A percentile compares a stretch with the other conserved stretches of the same genome.
Evolutionary conservation across 2,888 invertebrate species (phyloP).

Genomic region (Drosophila meridiana): DNA sequence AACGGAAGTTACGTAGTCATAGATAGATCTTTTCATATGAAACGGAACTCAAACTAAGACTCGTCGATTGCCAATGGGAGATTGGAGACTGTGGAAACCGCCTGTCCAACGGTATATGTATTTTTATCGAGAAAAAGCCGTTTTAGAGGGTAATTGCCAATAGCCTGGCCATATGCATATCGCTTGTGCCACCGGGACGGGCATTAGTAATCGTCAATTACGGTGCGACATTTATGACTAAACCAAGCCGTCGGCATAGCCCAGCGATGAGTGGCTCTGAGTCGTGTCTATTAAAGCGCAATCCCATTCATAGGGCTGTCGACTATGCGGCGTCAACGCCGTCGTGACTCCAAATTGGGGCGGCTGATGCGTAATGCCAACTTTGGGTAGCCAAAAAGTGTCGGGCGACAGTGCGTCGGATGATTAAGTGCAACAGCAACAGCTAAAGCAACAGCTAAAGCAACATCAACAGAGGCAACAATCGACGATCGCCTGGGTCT

Average conservation of each 20-base stretch:
- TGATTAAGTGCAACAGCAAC: constrained; percentile 75
- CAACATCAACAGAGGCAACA: constrained; percentile 5
- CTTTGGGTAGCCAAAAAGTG: constrained; percentile 56
- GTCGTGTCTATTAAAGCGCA: constrained; percentile 64
- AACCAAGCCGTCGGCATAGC: constrained; percentile 61
- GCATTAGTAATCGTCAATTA: constrained; percentile 73
- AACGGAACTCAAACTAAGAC: constrained; percentile 32
- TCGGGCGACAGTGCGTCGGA: constrained; percentile 27
- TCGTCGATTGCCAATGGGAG: not conserved
- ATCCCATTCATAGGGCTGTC: constrained; percentile 38
- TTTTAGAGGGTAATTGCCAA: constrained; percentile 38
- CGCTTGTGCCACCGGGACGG: constrained; percentile 20
- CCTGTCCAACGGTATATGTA: not conserved
- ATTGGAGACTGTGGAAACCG: constrained; percentile 19
- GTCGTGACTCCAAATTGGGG: constrained; percentile 73
- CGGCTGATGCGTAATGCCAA: constrained; percentile 71
- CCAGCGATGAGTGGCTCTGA: constrained; percentile 62
- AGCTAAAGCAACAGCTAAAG: not conserved
- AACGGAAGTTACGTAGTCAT: constrained; percentile 30
- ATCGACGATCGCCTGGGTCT: constrained; percentile 10
- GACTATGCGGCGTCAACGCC: constrained; percentile 13
- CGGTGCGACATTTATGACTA: constrained; percentile 71
- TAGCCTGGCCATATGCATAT: constrained; percentile 28
- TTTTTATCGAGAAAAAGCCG: constrained; percentile 43
- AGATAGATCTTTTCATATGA: constrained; percentile 12